Evolutionary conservation across 1,140 invertebrate species (phyloP).

Genomic region (Galleria mellonella): DNA sequence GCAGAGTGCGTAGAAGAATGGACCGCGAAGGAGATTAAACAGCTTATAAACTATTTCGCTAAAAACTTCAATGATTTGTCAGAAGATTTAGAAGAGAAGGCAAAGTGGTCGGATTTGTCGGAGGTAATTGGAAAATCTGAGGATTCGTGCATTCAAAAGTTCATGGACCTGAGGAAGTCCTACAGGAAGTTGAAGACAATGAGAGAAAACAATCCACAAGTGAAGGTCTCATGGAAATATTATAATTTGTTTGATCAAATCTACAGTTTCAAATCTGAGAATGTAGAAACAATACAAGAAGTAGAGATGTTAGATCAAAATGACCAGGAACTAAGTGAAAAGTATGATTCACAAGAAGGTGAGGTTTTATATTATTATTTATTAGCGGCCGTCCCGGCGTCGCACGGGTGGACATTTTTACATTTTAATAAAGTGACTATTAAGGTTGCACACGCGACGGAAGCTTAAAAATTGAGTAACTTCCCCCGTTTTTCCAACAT

Average conservation of each 20-base stretch:
- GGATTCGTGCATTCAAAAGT: conserved; percentile 40
- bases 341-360: conserved; percentile 42
- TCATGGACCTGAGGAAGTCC: conserved; percentile 54
- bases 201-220: conserved; percentile 42
- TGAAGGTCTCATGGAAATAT: conserved; percentile 59
- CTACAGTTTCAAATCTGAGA: conserved; percentile 10
- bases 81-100: conserved; percentile 25
- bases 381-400: too few species aligned
- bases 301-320: conserved; percentile 13
- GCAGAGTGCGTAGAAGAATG: conserved; percentile 50
- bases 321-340: too few species aligned
- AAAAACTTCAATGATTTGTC: conserved; percentile 30
- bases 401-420: too few species aligned
- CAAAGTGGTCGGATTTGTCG: conserved; percentile 32
- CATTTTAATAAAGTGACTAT: too few species aligned
- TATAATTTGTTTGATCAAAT: conserved; percentile 53
- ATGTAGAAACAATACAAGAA: conserved; percentile 11
- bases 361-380: neutral
- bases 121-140: conserved; percentile 30
- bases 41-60: conserved; percentile 39
- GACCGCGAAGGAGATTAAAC: conserved; percentile 50
- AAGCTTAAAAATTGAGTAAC: too few species aligned
- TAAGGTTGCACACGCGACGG: too few species aligned
- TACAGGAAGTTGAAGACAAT: conserved; percentile 57
- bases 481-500: too few species aligned